Conservation (phyloP, 2,888 invertebrate genomes). For the Alitta virens region DNA sequence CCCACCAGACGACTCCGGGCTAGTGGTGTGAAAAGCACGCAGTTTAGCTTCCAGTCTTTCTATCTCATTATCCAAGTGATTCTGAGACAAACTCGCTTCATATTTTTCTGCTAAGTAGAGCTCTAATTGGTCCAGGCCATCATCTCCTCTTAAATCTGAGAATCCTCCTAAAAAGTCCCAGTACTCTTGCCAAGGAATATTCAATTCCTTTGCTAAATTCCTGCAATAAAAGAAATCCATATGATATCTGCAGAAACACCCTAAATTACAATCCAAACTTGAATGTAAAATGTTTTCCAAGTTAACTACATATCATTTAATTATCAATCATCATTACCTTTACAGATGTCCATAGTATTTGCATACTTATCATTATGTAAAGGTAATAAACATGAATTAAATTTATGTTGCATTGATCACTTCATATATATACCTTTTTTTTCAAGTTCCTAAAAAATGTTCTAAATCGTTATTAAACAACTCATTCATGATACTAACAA, state of each 20-base stretch:
- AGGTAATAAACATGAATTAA: too few species aligned
- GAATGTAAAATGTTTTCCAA: too few species aligned
- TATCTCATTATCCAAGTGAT: not conserved
- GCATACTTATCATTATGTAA: too few species aligned
- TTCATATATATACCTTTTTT: too few species aligned
- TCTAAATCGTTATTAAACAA: too few species aligned
- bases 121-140: slow-evolving; percentile 76
- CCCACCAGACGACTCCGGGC: not conserved
- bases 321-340: too few species aligned
- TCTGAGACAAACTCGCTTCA: not conserved
- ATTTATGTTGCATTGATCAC: too few species aligned
- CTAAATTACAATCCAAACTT: not conserved
- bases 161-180: slow-evolving; percentile 87
- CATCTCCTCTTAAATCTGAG: slow-evolving; percentile 71
- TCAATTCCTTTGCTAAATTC: slow-evolving; percentile 43
- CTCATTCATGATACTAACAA: too few species aligned
- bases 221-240: slow-evolving; percentile 31
- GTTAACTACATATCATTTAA: too few species aligned
- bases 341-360: too few species aligned
- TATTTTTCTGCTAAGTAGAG: slow-evolving; percentile 64
- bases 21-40: not conserved
- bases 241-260: not conserved
- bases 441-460: too few species aligned
- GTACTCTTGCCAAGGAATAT: slow-evolving; percentile 78
- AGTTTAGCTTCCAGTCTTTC: not conserved